These are phyloP conservation scores for Melanargia galathea DNA, from an alignment of 2,888 invertebrate species.

Conservation along the genomic window DNA sequence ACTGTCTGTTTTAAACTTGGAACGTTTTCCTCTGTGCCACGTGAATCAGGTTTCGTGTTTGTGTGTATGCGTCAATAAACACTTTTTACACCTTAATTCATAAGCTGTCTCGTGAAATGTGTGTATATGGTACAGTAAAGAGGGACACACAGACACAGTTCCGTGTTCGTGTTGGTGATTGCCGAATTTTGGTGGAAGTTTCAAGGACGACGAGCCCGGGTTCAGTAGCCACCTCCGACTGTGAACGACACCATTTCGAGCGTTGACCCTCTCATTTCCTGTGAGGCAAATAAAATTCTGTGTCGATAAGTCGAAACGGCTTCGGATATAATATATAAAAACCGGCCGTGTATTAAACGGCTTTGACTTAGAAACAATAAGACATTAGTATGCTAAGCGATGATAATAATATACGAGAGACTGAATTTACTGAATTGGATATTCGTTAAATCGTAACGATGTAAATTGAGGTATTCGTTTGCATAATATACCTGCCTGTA, in stretches of 20 bases:
- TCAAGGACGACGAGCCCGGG: conserved; percentile 77
- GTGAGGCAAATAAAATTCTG: conserved; percentile 62
- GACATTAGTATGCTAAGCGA: neutral
- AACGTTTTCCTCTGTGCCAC: conserved; percentile 13
- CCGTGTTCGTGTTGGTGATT: conserved; percentile 58
- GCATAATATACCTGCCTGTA: neutral
- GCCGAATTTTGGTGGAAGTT: conserved; percentile 67
- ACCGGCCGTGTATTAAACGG: conserved; percentile 4
- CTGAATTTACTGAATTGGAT: conserved; percentile 1
- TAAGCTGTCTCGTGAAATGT: conserved; percentile 20
- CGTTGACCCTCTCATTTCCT: conserved; percentile 77
- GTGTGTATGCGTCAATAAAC: conserved; percentile 25
- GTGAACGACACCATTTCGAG: conserved; percentile 77
- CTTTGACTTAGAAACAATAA: conserved; percentile 14
- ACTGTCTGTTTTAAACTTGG: neutral
- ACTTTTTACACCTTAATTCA: conserved; percentile 30
- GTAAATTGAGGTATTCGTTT: neutral
- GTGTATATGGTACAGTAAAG: conserved; percentile 33
- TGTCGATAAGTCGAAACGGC: conserved; percentile 59
- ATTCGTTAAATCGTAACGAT: neutral
- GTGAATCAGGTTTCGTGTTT: conserved; percentile 19
- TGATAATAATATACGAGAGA: neutral
- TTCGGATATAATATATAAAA: conserved; percentile 45
- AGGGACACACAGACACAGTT: conserved; percentile 38
- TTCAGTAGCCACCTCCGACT: conserved; percentile 76